Conservation (phyloP, 2,113 vertebrate species). For the Bostrychus sinensis region DNA sequence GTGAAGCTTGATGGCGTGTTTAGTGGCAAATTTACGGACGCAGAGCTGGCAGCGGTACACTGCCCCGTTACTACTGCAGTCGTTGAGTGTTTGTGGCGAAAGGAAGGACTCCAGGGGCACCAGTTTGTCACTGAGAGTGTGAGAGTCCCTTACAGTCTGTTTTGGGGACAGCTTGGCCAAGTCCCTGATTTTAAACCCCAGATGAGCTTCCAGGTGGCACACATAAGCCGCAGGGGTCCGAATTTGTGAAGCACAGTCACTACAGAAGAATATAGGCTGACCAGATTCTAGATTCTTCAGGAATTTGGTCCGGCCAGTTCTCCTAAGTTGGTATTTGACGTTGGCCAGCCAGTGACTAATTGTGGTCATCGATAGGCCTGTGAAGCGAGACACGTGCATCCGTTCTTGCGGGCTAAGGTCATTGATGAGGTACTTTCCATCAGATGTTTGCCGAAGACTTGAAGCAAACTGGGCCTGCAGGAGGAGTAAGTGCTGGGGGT, state of each 20-base stretch:
- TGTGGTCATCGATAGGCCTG: conserved; percentile 97
- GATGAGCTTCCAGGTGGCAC: conserved; percentile 95
- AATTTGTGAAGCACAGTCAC: conserved; percentile 97
- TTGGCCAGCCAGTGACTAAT: conserved; percentile 99
- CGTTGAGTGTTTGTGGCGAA: conserved; percentile 86
- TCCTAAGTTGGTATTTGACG: conserved; percentile 98
- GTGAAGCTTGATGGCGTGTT: conserved; percentile 97
- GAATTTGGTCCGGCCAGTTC: conserved; percentile 98
- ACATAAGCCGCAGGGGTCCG: conserved; percentile 96
- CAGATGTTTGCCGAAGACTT: conserved; percentile 91
- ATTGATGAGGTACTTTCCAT: conserved; percentile 95
- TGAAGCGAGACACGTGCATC: conserved; percentile 97
- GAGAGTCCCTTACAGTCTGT: conserved; percentile 89
- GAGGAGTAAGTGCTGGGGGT: conserved; percentile 98
- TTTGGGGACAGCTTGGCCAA: conserved; percentile 92
- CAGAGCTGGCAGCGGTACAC: conserved; percentile 92
- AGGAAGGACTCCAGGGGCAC: conserved; percentile 74
- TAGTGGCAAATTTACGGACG: conserved; percentile 95
- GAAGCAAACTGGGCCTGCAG: conserved; percentile 98
- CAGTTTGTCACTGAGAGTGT: conserved; percentile 86
- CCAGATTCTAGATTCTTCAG: conserved; percentile 98
- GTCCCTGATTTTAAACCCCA: conserved; percentile 96
- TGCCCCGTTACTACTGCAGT: conserved; percentile 82
- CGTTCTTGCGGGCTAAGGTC: conserved; percentile 98
- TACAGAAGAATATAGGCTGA: conserved; percentile 97